Evolutionary conservation across 2,113 vertebrate genomes (phyloP).

Genomic region (Indicator indicator): DNA sequence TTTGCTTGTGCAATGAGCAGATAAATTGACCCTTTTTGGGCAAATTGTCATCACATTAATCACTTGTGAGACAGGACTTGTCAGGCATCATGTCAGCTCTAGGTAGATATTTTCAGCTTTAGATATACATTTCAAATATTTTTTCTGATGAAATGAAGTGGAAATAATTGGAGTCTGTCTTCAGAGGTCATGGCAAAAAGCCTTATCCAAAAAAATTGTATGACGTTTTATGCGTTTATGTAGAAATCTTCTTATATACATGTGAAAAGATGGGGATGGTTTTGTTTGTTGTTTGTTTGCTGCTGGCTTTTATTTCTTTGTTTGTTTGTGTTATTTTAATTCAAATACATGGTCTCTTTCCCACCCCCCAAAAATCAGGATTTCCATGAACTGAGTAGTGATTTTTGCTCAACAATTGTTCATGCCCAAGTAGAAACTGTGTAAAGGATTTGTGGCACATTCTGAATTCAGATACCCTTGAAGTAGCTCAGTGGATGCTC

Average conservation of each 20-base stretch:
- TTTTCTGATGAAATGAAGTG: neutral
- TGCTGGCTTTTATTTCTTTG: too few relatives aligned
- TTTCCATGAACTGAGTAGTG: neutral
- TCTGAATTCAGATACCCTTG: neutral
- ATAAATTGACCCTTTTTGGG: neutral
- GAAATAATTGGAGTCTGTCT: neutral
- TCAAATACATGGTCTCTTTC: neutral
- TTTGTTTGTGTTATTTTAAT: neutral
- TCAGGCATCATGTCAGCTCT: neutral
- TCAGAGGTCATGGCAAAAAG: neutral
- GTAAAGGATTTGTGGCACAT: neutral
- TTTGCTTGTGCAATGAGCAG: constrained; percentile 9
- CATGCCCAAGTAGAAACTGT: neutral
- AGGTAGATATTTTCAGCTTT: neutral
- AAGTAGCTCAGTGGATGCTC: neutral
- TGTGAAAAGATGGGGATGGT: neutral
- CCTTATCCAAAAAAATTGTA: neutral
- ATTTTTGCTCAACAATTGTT: neutral
- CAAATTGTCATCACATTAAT: neutral
- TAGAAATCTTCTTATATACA: neutral
- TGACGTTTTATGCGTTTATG: neutral
- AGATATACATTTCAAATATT: neutral
- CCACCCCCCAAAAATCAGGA: neutral
- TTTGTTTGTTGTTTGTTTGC: too few relatives aligned
- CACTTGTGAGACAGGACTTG: neutral